Evolutionary conservation across 2,797 vertebrate species (phyloP).

Genomic region (Pantherophis alleghaniensis): DNA sequence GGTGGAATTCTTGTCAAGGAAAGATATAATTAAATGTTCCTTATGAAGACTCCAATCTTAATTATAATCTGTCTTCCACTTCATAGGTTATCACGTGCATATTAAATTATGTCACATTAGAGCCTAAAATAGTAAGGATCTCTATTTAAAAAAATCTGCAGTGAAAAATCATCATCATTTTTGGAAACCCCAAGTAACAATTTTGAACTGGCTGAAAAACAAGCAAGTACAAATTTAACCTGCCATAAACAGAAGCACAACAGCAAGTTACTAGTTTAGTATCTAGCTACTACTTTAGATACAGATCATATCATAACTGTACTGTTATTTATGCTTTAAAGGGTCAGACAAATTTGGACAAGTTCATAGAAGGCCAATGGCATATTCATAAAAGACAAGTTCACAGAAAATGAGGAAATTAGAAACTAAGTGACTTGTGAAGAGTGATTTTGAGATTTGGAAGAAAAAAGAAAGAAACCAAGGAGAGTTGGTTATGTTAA

Average conservation of each 20-base stretch:
- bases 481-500: not conserved
- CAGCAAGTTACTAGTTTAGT: not conserved
- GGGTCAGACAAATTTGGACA: not conserved
- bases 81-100: not conserved
- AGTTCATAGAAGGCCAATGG: not conserved
- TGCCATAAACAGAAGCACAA: not conserved
- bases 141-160: not conserved
- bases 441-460: not conserved
- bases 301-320: not conserved
- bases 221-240: not conserved
- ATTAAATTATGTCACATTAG: not conserved
- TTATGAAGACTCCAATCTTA: not conserved
- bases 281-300: not conserved
- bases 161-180: not conserved
- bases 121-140: not conserved
- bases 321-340: not conserved
- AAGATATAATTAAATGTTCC: not conserved
- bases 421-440: not conserved
- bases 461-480: not conserved
- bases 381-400: not conserved
- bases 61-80: not conserved
- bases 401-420: not conserved
- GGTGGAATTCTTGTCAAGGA: not conserved
- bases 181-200: not conserved
- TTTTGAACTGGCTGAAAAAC: not conserved